Conservation (phyloP, 2,113 vertebrate genomes). For the Tretioscincus oriximinensis region DNA sequence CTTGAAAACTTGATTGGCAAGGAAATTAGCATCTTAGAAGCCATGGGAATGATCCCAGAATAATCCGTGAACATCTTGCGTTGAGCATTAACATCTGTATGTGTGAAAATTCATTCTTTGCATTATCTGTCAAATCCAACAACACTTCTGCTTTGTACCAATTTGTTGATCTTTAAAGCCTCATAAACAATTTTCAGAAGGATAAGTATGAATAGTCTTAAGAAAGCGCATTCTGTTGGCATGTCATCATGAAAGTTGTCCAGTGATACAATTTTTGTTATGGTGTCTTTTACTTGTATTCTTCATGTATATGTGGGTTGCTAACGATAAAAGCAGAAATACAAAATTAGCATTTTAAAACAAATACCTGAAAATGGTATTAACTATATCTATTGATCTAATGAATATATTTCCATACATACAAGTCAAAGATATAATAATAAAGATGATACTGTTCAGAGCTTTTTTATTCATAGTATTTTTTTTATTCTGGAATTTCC, state of each 20-base stretch:
- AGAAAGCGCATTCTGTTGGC: background rate
- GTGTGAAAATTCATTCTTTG: conserved; percentile 59
- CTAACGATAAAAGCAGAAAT: too few species aligned
- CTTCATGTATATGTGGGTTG: too few species aligned
- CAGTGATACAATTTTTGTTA: too few species aligned
- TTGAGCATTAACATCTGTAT: conserved; percentile 72
- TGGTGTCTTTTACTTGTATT: too few species aligned
- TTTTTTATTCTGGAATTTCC: too few species aligned
- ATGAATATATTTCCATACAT: too few species aligned
- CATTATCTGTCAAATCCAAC: conserved; percentile 57
- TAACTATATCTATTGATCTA: background rate
- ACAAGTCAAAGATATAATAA: too few species aligned
- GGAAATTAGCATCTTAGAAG: conserved; percentile 67
- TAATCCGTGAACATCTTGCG: conserved; percentile 66
- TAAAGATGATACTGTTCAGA: too few species aligned
- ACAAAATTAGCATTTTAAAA: too few species aligned
- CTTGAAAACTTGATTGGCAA: conserved; percentile 68
- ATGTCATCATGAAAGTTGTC: background rate
- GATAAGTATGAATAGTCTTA: conserved; percentile 21
- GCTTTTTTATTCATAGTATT: too few species aligned
- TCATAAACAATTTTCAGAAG: conserved; percentile 56
- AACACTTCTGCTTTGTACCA: conserved; percentile 58
- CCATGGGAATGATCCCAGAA: conserved; percentile 69
- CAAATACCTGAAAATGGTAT: too few species aligned
- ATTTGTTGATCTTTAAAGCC: conserved; percentile 65